Conservation (phyloP, 1,140 invertebrate genomes). For the Phthorimaea operculella region DNA sequence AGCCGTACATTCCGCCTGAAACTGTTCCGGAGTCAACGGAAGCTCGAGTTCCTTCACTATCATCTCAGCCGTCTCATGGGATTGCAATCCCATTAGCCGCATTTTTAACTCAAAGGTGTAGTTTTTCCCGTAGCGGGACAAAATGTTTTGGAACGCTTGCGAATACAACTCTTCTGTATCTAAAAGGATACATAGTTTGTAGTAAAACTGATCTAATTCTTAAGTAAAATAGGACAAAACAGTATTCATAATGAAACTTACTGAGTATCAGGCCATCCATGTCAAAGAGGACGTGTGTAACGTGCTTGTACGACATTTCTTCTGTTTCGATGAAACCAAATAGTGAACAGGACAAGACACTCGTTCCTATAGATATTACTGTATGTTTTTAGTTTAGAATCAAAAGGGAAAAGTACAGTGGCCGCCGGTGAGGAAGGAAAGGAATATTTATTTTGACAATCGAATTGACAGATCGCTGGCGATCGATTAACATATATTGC, state of each 20-base stretch:
- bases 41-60: conserved; percentile 75
- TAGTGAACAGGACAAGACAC: too few relatives aligned
- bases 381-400: too few relatives aligned
- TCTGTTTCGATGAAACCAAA: too few relatives aligned
- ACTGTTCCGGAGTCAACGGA: conserved; percentile 79
- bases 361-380: too few relatives aligned
- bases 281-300: conserved; percentile 32
- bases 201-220: not conserved
- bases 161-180: conserved; percentile 82
- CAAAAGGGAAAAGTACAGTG: too few relatives aligned
- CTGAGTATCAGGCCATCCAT: conserved; percentile 32
- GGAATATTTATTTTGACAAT: too few relatives aligned
- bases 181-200: conserved; percentile 35
- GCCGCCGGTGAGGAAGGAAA: too few relatives aligned
- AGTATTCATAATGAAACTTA: conserved; percentile 13
- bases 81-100: conserved; percentile 79
- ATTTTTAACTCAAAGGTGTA: conserved; percentile 83
- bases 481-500: too few relatives aligned
- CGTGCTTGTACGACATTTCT: conserved; percentile 12
- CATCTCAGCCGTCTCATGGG: conserved; percentile 68
- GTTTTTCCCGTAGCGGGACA: conserved; percentile 75
- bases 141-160: conserved; percentile 74
- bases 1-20: conserved; percentile 43
- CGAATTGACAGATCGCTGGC: too few relatives aligned
- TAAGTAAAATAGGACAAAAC: not conserved